Evolutionary conservation across 2,797 vertebrate genomes (phyloP), one percentile per base, ranked within the genome.

Genomic region (Heliangelus exortis): DNA sequence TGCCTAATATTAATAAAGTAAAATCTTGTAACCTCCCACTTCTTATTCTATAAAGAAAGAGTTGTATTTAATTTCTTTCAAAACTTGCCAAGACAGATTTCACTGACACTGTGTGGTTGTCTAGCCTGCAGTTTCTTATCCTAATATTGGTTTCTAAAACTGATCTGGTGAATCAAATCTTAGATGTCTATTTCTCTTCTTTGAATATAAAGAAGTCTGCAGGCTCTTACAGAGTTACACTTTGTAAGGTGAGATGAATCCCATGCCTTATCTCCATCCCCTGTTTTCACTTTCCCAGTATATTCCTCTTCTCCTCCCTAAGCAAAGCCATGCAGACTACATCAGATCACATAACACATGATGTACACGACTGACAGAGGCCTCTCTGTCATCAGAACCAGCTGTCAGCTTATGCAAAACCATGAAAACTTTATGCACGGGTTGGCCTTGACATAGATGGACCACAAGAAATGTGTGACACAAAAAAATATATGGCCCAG

Each of bases 341-440:
- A 15, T 28, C 14, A 22, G 33, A 15, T 6, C 57, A 28, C 20
- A 5, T 4, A 23, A n/a, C 2, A 1, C 5, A 6, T 9, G 8
- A 31, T 23, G 14, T 0, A 3, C 8, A 7, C 4, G 6, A 1
- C 3, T 0, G 3, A 1, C 23, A 9, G 6, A 41, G 23, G 13
- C 7, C 33, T 81, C 54, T 68, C 0, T n/a, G 34, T 22, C 58
- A 29, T 28, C 33, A 41, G 58, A 48, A 72, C 29, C 4, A 54
- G 17, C 31, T n/a, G 12, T 8, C 3, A 8, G 9, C 12, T 34
- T 33, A 11, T 1, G 2, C 25, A 34, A 11, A 45, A 48, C 63
- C 73, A 76, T 62, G 39, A 29, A 73, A 45, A 28, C 43, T 41
- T 61, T 15, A 15, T 15, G 4, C 15, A n/a, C 29, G 29, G 6